Percentiles rank a stretch among this genome's conserved stretches.
phyloP scores from a whole-genome alignment of 1,140 invertebrate genomes.

The Prorops nasuta region DNA sequence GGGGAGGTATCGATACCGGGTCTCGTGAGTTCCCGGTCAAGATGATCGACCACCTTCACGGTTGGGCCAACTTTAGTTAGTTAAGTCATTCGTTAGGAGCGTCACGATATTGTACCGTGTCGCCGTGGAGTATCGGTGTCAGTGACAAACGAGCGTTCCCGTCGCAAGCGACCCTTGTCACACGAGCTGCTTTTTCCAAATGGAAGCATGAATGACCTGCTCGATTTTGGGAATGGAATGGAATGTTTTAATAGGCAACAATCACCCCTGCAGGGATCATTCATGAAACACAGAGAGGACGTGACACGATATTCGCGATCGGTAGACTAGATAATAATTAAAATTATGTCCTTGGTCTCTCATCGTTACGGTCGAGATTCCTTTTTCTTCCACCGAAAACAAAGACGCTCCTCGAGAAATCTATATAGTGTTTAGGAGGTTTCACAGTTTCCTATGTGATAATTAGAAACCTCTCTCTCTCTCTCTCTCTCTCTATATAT shows the following conservation, averaged over 20 bases:
- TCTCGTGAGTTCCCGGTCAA: conserved; percentile 1
- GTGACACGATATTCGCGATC: conserved; percentile 16
- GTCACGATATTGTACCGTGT: conserved; percentile 29
- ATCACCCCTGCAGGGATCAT: conserved; percentile 20
- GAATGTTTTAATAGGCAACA: conserved; percentile 47
- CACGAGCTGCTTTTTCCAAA: conserved; percentile 15
- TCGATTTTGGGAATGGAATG: conserved; percentile 36
- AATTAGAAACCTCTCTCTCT: too few relatives aligned
- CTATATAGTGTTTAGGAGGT: too few relatives aligned
- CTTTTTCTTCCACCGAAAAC: conserved; percentile 1
- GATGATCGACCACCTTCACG: conserved; percentile 8
- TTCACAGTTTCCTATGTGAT: too few relatives aligned
- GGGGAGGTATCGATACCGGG: too few relatives aligned
- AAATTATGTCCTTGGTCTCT: too few relatives aligned
- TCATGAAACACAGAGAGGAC: conserved; percentile 7
- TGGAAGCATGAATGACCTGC: conserved; percentile 39
- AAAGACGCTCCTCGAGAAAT: too few relatives aligned
- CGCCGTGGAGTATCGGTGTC: conserved; percentile 37
- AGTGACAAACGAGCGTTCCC: conserved; percentile 49
- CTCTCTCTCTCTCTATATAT: too few relatives aligned
- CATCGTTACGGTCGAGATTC: not conserved
- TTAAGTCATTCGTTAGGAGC: conserved; percentile 47
- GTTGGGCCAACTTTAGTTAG: conserved; percentile 27
- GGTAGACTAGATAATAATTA: conserved; percentile 16
- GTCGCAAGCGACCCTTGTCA: conserved; percentile 44